These are phyloP conservation scores for Lasioglossum baleicum DNA, from an alignment of 1,140 invertebrate species.

Conservation along the genomic window DNA sequence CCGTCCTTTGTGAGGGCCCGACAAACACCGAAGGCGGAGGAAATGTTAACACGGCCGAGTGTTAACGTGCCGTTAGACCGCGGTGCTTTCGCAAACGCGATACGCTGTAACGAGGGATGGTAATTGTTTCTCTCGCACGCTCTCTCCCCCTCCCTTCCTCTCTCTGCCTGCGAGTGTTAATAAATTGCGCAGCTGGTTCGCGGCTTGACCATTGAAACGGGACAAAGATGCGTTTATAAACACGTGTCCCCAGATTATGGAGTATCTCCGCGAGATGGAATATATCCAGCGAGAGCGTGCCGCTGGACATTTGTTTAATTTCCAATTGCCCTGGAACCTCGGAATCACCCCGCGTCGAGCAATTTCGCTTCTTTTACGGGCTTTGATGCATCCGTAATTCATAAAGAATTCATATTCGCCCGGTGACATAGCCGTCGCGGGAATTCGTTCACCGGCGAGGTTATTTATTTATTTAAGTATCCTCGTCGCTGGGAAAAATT, in stretches of 20 bases:
- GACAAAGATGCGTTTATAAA: neutral
- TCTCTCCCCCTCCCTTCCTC: no score
- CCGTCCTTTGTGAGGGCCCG: neutral
- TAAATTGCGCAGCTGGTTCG: neutral
- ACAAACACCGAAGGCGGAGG: neutral
- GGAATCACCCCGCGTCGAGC: no score
- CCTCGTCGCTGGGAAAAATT: no score
- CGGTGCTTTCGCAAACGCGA: neutral
- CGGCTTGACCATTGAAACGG: neutral
- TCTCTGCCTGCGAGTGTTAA: neutral
- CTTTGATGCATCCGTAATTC: no score
- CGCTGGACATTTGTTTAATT: no score
- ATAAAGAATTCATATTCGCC: no score
- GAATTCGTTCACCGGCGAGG: no score
- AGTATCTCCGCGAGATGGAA: neutral
- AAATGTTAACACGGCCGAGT: neutral
- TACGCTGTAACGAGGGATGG: neutral
- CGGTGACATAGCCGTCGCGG: no score
- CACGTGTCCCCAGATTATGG: neutral
- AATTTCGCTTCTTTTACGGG: no score
- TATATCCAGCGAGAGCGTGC: no score
- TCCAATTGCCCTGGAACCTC: no score
- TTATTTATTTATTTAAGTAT: no score
- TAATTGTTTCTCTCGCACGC: neutral
- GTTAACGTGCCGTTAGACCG: neutral